Conservation (phyloP, 2,888 invertebrate genomes). For the Drosophila neonasuta region DNA sequence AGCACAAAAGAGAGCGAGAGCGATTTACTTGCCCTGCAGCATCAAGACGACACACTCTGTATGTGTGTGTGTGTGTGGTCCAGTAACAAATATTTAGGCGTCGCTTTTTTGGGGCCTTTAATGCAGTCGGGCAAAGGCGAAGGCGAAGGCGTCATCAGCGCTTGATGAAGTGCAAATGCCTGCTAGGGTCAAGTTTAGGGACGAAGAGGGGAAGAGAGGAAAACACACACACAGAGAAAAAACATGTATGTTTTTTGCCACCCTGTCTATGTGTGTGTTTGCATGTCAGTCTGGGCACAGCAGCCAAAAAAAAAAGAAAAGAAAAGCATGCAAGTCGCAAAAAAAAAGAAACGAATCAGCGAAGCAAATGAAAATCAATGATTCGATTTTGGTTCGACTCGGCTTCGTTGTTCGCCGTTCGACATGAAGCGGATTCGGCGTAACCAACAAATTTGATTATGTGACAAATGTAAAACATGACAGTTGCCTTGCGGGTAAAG, state of each 20-base stretch:
- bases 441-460: constrained; percentile 54
- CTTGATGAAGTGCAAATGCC: constrained; percentile 73
- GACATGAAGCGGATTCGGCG: constrained; percentile 30
- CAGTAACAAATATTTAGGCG: constrained; percentile 49
- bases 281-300: constrained; percentile 54
- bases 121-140: constrained; percentile 33
- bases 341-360: constrained; percentile 33
- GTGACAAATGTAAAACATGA: constrained; percentile 60
- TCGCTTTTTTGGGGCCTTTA: constrained; percentile 36
- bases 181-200: constrained; percentile 73
- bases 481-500: constrained; percentile 43
- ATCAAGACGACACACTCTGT: constrained; percentile 50
- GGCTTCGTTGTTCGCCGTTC: not conserved
- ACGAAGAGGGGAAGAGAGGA: constrained; percentile 27
- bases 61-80: constrained; percentile 33
- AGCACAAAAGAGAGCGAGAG: constrained; percentile 12
- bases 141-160: constrained; percentile 5
- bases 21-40: constrained; percentile 63
- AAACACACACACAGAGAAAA: constrained; percentile 11
- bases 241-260: constrained; percentile 15
- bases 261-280: constrained; percentile 40
- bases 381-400: constrained; percentile 54
- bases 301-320: constrained; percentile 40
- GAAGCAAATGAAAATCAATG: constrained; percentile 69
- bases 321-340: constrained; percentile 29